phyloP scores from a whole-genome alignment of 2,888 invertebrate genomes.

The Nowickia ferox region DNA sequence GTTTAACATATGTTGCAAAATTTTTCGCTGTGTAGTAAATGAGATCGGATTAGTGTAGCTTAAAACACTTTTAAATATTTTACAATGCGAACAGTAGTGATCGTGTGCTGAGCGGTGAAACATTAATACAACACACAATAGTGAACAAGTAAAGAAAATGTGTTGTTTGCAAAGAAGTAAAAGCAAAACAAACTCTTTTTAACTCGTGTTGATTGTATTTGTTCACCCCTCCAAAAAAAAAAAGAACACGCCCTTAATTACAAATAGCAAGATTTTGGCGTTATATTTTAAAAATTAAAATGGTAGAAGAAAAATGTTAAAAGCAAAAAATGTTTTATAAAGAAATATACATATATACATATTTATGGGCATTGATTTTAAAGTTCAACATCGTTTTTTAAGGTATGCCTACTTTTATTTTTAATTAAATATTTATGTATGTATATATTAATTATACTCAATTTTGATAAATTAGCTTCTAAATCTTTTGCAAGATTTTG shows the following conservation, averaged over 20 bases:
- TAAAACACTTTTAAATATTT: constrained; percentile 70
- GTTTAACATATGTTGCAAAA: constrained; percentile 9
- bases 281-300: constrained; percentile 11
- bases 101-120: constrained; percentile 71
- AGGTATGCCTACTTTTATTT: neutral
- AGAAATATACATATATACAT: neutral
- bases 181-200: constrained; percentile 42
- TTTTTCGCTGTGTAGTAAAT: constrained; percentile 69
- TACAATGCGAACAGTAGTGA: constrained; percentile 69
- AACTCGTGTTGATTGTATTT: constrained; percentile 16
- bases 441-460: neutral
- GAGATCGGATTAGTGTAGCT: constrained; percentile 72
- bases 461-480: neutral
- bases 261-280: constrained; percentile 10
- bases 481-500: neutral
- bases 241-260: constrained; percentile 5
- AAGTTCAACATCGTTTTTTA: neutral
- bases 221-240: neutral
- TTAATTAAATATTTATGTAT: neutral
- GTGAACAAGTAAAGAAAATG: constrained; percentile 40
- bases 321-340: neutral
- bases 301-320: neutral
- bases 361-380: neutral
- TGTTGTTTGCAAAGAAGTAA: constrained; percentile 21
- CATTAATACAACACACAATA: constrained; percentile 68